Evolutionary conservation across 2,888 invertebrate genomes (phyloP).

Genomic region (Drosophila maculinotata): DNA sequence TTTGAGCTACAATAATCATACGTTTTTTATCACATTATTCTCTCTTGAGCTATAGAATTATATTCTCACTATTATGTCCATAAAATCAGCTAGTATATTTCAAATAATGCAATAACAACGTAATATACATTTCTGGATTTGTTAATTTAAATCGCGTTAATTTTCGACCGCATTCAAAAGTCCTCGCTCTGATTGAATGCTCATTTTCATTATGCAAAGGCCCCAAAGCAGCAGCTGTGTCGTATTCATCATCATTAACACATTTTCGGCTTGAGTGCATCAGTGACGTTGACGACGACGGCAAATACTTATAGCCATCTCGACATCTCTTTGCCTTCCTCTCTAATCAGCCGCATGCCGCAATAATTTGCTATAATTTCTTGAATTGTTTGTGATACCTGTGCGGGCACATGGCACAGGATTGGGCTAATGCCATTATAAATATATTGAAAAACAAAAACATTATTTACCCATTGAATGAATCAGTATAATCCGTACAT

Average conservation of each 20-base stretch:
- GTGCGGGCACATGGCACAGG: neutral
- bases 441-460: too few relatives aligned
- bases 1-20: neutral
- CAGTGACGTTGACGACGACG: slow-evolving; percentile 40
- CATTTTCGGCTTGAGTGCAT: slow-evolving; percentile 76
- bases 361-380: slow-evolving; percentile 13
- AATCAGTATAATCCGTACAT: too few relatives aligned
- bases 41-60: too few relatives aligned
- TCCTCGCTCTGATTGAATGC: slow-evolving; percentile 65
- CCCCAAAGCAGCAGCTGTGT: slow-evolving; percentile 58
- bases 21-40: too few relatives aligned
- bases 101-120: slow-evolving; percentile 8
- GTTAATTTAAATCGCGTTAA: neutral
- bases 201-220: slow-evolving; percentile 45
- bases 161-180: slow-evolving; percentile 29
- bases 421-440: too few relatives aligned
- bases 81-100: slow-evolving; percentile 16
- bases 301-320: slow-evolving; percentile 4
- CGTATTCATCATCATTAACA: slow-evolving; percentile 75
- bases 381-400: slow-evolving; percentile 15
- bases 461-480: too few relatives aligned
- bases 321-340: slow-evolving; percentile 15
- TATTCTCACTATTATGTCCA: too few relatives aligned
- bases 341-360: slow-evolving; percentile 37
- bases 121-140: slow-evolving; percentile 16